Conservation (phyloP, 2,797 vertebrate genomes). For the Loriculus beryllinus region DNA sequence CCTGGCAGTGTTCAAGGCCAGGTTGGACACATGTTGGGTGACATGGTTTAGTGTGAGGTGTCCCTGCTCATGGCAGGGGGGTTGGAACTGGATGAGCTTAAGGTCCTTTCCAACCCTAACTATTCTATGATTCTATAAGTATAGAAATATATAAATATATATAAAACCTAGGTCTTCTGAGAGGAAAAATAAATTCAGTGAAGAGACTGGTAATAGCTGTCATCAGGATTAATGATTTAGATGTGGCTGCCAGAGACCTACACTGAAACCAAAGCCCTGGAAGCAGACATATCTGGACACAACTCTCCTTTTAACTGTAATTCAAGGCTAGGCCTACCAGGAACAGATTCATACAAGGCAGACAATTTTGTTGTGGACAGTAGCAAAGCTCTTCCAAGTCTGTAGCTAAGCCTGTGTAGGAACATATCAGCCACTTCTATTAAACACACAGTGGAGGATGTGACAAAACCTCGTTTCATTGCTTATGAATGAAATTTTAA, state of each 20-base stretch:
- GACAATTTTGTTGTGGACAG: background rate
- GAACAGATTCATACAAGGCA: background rate
- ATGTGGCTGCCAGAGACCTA: background rate
- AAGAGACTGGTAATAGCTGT: background rate
- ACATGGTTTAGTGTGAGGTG: too few relatives aligned
- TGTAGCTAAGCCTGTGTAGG: background rate
- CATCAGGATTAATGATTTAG: background rate
- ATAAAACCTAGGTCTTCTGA: background rate
- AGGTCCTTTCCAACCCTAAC: too few relatives aligned
- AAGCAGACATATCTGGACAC: background rate
- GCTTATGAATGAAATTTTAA: background rate
- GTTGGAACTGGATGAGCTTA: too few relatives aligned
- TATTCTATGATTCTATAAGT: too few relatives aligned
- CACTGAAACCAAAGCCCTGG: background rate
- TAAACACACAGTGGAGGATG: background rate
- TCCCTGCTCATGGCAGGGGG: too few relatives aligned
- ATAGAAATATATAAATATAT: background rate
- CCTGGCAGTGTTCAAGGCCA: too few relatives aligned
- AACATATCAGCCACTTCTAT: background rate
- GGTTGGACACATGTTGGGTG: too few relatives aligned
- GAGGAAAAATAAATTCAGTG: background rate
- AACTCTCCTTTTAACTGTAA: background rate
- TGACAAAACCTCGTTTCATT: background rate
- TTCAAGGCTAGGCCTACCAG: background rate
- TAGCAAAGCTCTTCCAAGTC: background rate